phyloP scores from a whole-genome alignment of 2,797 vertebrate genomes.

The Sebastes minor region DNA sequence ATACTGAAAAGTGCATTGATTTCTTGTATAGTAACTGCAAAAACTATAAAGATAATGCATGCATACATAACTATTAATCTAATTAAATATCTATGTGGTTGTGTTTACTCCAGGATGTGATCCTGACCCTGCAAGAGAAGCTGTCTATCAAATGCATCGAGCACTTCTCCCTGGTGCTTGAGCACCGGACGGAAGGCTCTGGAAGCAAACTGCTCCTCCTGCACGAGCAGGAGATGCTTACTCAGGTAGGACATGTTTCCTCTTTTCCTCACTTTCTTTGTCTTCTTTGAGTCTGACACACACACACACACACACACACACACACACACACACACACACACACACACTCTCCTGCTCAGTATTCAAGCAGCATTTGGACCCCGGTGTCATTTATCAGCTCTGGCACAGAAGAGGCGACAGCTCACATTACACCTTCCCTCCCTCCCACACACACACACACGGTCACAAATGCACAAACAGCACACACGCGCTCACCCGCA shows the following conservation, averaged over 20 bases:
- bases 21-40: no score
- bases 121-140: slow-evolving; percentile 98
- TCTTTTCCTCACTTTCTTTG: neutral
- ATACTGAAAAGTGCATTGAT: neutral
- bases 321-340: no score
- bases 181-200: slow-evolving; percentile 89
- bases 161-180: slow-evolving; percentile 96
- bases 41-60: neutral
- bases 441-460: slow-evolving; percentile 5
- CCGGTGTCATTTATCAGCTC: slow-evolving; percentile 74
- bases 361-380: slow-evolving; percentile 65
- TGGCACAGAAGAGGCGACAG: slow-evolving; percentile 63
- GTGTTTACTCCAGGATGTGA: slow-evolving; percentile 87
- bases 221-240: slow-evolving; percentile 97
- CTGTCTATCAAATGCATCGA: slow-evolving; percentile 98
- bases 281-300: neutral
- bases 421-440: slow-evolving; percentile 57
- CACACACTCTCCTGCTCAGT: slow-evolving; percentile 43
- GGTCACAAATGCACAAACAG: neutral
- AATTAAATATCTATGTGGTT: neutral
- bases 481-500: neutral
- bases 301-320: no score
- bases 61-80: neutral
- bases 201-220: slow-evolving; percentile 91
- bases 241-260: slow-evolving; percentile 84